phyloP scores from a whole-genome alignment of 2,113 vertebrate species.

The Pardalotus punctatus region DNA sequence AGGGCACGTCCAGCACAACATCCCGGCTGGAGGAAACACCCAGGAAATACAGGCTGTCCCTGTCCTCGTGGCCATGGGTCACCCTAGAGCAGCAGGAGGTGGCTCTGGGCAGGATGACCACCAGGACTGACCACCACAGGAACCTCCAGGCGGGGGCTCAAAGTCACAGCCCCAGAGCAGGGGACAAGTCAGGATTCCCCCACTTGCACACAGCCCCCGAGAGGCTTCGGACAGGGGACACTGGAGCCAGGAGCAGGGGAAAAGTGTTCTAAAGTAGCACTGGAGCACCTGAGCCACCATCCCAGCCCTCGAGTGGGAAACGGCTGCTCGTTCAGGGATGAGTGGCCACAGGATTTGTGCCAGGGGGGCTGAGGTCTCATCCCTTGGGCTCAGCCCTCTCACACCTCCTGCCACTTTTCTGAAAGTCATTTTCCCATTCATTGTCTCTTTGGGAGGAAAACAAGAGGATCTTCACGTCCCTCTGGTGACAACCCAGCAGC shows the following conservation, averaged over 20 bases:
- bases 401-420: background rate
- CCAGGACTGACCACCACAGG: background rate
- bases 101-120: background rate
- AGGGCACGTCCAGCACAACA: background rate
- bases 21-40: background rate
- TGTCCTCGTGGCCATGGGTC: background rate
- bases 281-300: background rate
- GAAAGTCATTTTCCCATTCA: background rate
- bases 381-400: background rate
- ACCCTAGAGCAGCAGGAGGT: background rate
- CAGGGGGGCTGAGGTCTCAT: fast-evolving
- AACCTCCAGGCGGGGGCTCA: background rate
- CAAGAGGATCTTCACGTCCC: background rate
- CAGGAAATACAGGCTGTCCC: background rate
- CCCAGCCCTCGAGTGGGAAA: background rate
- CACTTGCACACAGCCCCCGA: background rate
- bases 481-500: background rate
- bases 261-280: background rate
- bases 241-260: background rate
- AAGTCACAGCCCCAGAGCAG: background rate
- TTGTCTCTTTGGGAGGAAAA: background rate
- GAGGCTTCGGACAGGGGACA: background rate
- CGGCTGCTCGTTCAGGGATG: background rate
- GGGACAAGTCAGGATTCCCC: background rate
- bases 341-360: background rate